Conservation (phyloP, 2,113 vertebrate species). For the Potamarius usumacintae region DNA sequence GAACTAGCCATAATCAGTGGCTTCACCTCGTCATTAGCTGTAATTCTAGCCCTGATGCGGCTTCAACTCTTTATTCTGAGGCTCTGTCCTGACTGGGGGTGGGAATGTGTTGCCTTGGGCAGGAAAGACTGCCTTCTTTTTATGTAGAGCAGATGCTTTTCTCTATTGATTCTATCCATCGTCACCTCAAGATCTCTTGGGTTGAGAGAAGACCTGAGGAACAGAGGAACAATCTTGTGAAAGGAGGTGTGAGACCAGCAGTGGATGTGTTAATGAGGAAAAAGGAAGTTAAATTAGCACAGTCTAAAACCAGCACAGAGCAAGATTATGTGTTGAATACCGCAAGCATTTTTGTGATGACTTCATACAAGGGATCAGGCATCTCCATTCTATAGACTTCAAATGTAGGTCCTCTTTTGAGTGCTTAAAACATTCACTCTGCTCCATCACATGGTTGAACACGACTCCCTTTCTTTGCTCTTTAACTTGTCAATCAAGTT, state of each 20-base stretch:
- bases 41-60: slow-evolving; percentile 57
- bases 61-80: slow-evolving; percentile 43
- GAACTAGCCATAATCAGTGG: slow-evolving; percentile 50
- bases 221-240: slow-evolving; percentile 45
- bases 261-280: slow-evolving; percentile 49
- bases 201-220: slow-evolving; percentile 41
- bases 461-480: slow-evolving; percentile 33
- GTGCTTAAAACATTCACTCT: slow-evolving; percentile 1
- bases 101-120: slow-evolving; percentile 25
- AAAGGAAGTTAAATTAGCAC: slow-evolving; percentile 39
- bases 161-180: slow-evolving; percentile 50
- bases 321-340: neutral
- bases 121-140: slow-evolving; percentile 37
- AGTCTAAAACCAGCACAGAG: slow-evolving; percentile 24
- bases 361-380: slow-evolving; percentile 40
- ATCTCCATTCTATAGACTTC: slow-evolving; percentile 22
- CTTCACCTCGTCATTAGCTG: slow-evolving; percentile 59
- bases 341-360: slow-evolving; percentile 29
- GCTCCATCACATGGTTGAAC: slow-evolving; percentile 34
- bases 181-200: slow-evolving; percentile 30
- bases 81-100: slow-evolving; percentile 29
- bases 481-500: slow-evolving; percentile 46
- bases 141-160: slow-evolving; percentile 49
- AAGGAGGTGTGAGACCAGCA: slow-evolving; percentile 38
- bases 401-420: slow-evolving; percentile 39